Conservation (phyloP, 2,113 vertebrate species). For the Crotalus tigris region DNA sequence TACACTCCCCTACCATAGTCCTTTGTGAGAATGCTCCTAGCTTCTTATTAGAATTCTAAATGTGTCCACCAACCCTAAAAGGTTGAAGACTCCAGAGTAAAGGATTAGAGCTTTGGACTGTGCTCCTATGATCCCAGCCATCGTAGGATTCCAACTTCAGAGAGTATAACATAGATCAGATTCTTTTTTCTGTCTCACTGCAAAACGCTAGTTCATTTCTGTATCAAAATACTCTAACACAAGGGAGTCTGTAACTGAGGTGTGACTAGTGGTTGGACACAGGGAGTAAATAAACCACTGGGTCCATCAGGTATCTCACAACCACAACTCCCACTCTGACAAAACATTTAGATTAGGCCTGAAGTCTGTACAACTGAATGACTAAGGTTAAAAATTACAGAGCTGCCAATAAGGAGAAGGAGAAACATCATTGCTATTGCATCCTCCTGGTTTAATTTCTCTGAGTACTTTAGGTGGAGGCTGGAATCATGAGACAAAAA, state of each 20-base stretch:
- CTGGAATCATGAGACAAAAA: neutral
- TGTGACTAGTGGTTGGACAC: neutral
- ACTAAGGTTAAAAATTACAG: neutral
- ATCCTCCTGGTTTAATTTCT: neutral
- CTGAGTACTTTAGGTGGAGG: neutral
- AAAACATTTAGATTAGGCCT: neutral
- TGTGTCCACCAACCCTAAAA: neutral
- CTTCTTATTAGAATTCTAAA: neutral
- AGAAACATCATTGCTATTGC: neutral
- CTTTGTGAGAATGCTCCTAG: neutral
- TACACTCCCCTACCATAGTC: neutral
- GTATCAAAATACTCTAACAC: neutral
- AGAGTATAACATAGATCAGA: neutral
- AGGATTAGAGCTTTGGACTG: neutral
- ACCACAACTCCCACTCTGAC: neutral
- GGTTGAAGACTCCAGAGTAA: neutral
- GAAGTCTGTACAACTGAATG: neutral
- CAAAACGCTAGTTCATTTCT: neutral
- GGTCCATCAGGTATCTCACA: neutral
- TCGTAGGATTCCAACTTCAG: neutral
- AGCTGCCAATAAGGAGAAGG: neutral
- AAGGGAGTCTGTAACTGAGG: neutral
- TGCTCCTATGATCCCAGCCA: neutral
- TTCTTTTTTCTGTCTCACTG: neutral
- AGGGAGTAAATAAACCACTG: neutral